phyloP scores from a whole-genome alignment of 2,113 vertebrate species.

The Antechinus flavipes region DNA sequence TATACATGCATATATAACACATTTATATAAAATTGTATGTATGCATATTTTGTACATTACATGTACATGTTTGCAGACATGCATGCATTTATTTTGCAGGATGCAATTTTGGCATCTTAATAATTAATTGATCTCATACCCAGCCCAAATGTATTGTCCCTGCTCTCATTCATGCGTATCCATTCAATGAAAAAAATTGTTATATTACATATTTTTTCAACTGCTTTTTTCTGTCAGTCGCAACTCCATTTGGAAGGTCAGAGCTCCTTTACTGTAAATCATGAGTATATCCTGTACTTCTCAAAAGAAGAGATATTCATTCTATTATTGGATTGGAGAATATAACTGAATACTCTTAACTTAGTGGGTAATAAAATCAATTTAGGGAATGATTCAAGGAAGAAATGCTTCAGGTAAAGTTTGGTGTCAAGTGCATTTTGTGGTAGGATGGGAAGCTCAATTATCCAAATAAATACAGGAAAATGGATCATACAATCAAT shows the following conservation, averaged over 20 bases:
- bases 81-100: neutral
- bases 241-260: neutral
- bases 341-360: constrained; percentile 39
- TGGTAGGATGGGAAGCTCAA: neutral
- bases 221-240: neutral
- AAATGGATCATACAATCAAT: neutral
- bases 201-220: too few relatives aligned
- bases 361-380: constrained; percentile 6
- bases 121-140: constrained; percentile 35
- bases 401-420: neutral
- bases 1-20: neutral
- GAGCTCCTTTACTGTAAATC: neutral
- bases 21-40: neutral
- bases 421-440: constrained; percentile 1
- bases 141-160: constrained; percentile 27
- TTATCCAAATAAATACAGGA: neutral
- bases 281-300: neutral
- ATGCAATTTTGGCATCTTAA: constrained; percentile 23
- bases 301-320: constrained; percentile 3
- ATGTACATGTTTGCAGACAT: neutral
- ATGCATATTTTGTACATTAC: neutral
- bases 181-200: neutral
- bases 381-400: constrained; percentile 2
- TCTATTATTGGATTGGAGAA: constrained; percentile 26
- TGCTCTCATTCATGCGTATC: constrained; percentile 1